Percentiles rank a stretch among this genome's conserved stretches.
These are phyloP conservation scores for Drosophila yakuba DNA, from an alignment of 1,140 invertebrate genomes.

Conservation along the genomic window DNA sequence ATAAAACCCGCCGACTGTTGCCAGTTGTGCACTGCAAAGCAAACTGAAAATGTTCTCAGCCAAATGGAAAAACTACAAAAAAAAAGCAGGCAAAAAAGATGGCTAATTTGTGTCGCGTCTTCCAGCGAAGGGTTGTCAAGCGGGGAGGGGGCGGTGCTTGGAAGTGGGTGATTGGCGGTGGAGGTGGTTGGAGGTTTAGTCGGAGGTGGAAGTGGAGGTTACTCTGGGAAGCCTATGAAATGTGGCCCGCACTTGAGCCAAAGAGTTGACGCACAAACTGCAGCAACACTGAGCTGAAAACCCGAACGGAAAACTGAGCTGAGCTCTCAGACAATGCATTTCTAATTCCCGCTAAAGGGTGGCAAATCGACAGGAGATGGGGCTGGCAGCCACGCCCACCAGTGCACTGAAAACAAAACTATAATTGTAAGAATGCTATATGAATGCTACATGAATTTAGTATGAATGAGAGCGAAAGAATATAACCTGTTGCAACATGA, in stretches of 20 bases:
- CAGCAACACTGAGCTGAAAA: conserved; percentile 33
- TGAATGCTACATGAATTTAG: neutral
- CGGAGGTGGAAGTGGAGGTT: neutral
- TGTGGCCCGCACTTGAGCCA: conserved; percentile 56
- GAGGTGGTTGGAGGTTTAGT: neutral
- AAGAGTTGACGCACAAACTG: conserved; percentile 73
- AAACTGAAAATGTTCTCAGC: conserved; percentile 64
- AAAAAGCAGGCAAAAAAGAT: conserved; percentile 41
- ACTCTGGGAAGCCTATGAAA: conserved; percentile 71
- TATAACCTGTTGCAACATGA: too few relatives aligned
- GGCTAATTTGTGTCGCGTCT: conserved; percentile 72
- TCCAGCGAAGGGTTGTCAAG: conserved; percentile 28
- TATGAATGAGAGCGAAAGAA: neutral
- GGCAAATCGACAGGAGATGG: neutral
- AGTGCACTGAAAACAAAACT: neutral
- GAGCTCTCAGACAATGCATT: conserved; percentile 70
- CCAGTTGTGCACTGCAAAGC: conserved; percentile 66
- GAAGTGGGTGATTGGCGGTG: neutral
- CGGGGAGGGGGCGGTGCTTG: neutral
- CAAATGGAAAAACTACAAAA: conserved; percentile 55
- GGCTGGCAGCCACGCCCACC: neutral
- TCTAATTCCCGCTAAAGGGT: conserved; percentile 60
- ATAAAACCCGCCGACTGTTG: conserved; percentile 64
- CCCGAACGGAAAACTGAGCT: conserved; percentile 33
- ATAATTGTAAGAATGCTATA: too few relatives aligned